Percentiles rank a stretch among this genome's conserved stretches.
phyloP scores from a whole-genome alignment of 2,113 vertebrate species.

The Cyrtonyx montezumae region DNA sequence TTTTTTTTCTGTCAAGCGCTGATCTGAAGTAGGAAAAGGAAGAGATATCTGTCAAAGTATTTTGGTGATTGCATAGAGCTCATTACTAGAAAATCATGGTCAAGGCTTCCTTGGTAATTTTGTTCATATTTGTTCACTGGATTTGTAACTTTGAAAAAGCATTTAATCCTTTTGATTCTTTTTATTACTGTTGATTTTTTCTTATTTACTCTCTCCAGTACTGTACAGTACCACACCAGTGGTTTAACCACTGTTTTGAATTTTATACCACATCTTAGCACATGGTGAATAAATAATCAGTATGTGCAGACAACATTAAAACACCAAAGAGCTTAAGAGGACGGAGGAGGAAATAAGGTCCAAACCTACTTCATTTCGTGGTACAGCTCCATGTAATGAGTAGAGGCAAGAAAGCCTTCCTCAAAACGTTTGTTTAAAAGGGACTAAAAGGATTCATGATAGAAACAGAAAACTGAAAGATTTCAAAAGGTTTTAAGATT shows the following conservation, averaged over 20 bases:
- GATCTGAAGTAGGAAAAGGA: neutral
- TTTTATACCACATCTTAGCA: neutral
- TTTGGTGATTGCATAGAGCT: neutral
- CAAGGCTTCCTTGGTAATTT: neutral
- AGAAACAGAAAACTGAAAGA: neutral
- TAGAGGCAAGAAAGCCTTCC: neutral
- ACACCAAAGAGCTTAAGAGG: neutral
- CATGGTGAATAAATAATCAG: neutral
- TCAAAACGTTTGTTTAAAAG: neutral
- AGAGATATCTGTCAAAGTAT: neutral
- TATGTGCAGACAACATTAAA: neutral
- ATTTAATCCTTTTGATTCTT: neutral
- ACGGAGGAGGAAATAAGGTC: rapidly evolving
- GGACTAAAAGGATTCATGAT: neutral
- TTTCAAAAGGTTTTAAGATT: neutral
- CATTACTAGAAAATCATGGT: neutral
- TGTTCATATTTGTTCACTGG: neutral
- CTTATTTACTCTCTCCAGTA: neutral
- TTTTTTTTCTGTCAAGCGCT: neutral
- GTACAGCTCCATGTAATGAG: neutral
- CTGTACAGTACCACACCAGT: neutral
- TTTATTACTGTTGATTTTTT: neutral
- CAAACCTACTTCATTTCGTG: neutral
- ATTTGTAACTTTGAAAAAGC: neutral
- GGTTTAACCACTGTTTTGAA: neutral